phyloP scores from a whole-genome alignment of 2,113 vertebrate genomes.

The Apeltes quadracus region DNA sequence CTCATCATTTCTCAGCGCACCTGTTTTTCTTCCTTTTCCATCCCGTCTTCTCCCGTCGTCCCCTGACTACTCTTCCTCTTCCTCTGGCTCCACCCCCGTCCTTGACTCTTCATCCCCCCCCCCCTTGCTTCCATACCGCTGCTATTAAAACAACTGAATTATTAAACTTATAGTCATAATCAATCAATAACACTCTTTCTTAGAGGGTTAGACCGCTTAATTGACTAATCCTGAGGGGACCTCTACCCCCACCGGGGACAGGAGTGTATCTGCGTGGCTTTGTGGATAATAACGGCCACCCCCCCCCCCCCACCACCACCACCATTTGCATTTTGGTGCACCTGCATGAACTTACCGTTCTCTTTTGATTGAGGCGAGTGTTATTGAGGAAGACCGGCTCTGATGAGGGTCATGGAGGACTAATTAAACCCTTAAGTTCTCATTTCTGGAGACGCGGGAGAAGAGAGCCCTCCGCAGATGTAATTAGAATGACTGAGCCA shows the following conservation, averaged over 20 bases:
- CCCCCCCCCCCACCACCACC: too few species aligned
- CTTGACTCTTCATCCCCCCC: constrained; percentile 48
- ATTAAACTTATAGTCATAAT: constrained; percentile 89
- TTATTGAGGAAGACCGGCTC: constrained; percentile 57
- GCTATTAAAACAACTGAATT: constrained; percentile 90
- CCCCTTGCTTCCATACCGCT: constrained; percentile 69
- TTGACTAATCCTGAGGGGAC: constrained; percentile 87
- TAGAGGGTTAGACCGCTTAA: constrained; percentile 91
- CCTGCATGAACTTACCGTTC: constrained; percentile 59
- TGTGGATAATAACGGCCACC: neutral
- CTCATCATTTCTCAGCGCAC: constrained; percentile 10
- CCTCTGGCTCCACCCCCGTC: constrained; percentile 48
- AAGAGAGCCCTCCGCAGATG: constrained; percentile 34
- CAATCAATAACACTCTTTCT: constrained; percentile 90
- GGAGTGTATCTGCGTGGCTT: constrained; percentile 9
- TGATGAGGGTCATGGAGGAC: constrained; percentile 60
- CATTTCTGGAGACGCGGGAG: constrained; percentile 42
- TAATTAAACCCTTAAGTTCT: constrained; percentile 67
- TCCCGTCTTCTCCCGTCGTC: constrained; percentile 24
- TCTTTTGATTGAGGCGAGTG: constrained; percentile 45
- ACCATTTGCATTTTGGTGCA: constrained; percentile 49
- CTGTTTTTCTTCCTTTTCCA: constrained; percentile 10
- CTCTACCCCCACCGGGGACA: constrained; percentile 62
- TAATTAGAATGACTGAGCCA: constrained; percentile 54
- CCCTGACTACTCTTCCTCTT: constrained; percentile 6